Conservation (phyloP, 2,888 invertebrate species). For the Polietes domitor region DNA sequence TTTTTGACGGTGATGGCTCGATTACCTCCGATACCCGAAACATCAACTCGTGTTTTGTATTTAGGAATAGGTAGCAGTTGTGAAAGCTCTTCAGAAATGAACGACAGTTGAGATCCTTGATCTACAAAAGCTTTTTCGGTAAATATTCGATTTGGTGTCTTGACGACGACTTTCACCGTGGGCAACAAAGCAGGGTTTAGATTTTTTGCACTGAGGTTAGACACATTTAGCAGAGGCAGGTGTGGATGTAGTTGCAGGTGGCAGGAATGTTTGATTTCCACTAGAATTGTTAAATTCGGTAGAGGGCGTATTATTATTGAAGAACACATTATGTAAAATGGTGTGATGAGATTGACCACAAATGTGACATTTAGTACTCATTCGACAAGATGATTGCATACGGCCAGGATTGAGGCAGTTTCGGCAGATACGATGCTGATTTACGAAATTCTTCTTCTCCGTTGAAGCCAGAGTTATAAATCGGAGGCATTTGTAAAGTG, state of each 20-base stretch:
- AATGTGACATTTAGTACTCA: slow-evolving; percentile 25
- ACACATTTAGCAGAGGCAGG: slow-evolving; percentile 14
- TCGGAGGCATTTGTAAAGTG: slow-evolving; percentile 50
- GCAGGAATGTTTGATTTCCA: neutral
- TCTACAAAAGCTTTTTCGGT: slow-evolving; percentile 36
- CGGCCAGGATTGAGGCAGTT: slow-evolving; percentile 53
- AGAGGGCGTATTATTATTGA: neutral
- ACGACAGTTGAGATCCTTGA: slow-evolving; percentile 46
- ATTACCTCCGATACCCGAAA: slow-evolving; percentile 51
- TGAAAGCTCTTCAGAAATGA: slow-evolving; percentile 35
- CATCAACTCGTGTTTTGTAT: slow-evolving; percentile 23
- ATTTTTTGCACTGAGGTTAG: neutral
- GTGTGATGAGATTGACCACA: slow-evolving; percentile 37
- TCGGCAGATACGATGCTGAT: neutral
- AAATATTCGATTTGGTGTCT: neutral
- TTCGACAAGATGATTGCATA: slow-evolving; percentile 39
- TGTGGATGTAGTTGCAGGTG: slow-evolving; percentile 5
- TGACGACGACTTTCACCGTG: slow-evolving; percentile 24
- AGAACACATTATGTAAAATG: slow-evolving; percentile 8
- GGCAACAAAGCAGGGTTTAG: slow-evolving; percentile 44
- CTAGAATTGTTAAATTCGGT: neutral
- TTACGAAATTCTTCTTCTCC: slow-evolving; percentile 42
- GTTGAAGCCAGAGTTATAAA: slow-evolving; percentile 38
- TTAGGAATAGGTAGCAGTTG: slow-evolving; percentile 22
- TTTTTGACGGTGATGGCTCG: neutral